These are phyloP conservation scores for Pterocles burchelli DNA, from an alignment of 2,113 vertebrate genomes.

Conservation along the genomic window DNA sequence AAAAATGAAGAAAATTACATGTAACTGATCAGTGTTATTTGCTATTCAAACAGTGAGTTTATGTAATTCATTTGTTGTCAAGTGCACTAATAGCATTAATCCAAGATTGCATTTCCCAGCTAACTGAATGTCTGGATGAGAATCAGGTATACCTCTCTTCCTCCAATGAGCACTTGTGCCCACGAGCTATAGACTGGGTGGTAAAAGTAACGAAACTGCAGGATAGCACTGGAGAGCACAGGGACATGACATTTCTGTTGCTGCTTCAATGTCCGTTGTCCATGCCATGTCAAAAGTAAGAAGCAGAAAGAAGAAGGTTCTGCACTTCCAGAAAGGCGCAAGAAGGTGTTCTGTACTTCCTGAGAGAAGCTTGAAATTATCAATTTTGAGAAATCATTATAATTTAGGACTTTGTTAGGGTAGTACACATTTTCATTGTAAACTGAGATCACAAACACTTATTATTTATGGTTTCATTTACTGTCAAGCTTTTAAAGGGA, in stretches of 20 bases:
- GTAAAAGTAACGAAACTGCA: background rate
- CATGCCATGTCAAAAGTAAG: background rate
- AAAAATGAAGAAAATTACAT: background rate
- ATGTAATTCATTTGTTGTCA: background rate
- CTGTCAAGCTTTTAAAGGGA: background rate
- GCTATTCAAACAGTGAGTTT: background rate
- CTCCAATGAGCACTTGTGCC: background rate
- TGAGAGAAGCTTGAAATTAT: background rate
- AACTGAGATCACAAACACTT: background rate
- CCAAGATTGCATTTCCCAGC: background rate
- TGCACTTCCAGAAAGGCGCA: background rate
- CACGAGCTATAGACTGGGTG: background rate
- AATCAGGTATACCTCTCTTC: background rate
- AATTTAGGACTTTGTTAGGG: background rate
- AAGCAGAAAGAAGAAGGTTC: background rate
- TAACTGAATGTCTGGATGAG: background rate
- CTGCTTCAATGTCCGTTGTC: background rate
- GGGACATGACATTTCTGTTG: fast-evolving
- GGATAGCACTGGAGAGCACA: background rate
- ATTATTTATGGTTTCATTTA: background rate
- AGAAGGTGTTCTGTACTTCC: background rate
- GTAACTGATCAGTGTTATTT: background rate
- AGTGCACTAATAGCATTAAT: background rate
- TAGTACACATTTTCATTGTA: background rate
- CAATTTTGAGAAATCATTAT: background rate